phyloP scores from a whole-genome alignment of 2,113 vertebrate species.

The Anser cygnoides region DNA sequence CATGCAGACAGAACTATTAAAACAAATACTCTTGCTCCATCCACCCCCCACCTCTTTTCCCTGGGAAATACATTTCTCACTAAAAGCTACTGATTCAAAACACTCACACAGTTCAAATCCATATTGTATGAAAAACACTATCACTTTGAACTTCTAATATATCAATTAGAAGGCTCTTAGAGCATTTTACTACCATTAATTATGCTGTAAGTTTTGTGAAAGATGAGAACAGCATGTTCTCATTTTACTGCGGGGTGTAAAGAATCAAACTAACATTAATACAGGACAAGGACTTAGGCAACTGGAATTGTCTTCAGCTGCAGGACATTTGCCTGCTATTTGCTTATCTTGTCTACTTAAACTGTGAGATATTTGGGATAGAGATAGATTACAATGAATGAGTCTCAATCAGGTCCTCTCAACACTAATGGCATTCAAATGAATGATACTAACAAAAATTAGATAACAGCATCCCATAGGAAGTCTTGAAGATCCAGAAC shows the following conservation, averaged over 20 bases:
- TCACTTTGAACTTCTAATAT: background rate
- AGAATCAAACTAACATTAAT: background rate
- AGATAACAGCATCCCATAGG: background rate
- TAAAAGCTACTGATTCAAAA: constrained; percentile 10
- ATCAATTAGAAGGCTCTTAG: background rate
- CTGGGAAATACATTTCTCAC: background rate
- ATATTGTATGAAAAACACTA: background rate
- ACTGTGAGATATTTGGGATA: background rate
- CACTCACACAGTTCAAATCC: background rate
- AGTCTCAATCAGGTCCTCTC: background rate
- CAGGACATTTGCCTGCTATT: background rate
- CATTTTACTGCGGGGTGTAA: background rate
- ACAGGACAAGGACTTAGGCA: background rate
- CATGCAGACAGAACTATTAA: background rate
- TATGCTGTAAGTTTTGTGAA: constrained; percentile 8
- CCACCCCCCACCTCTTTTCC: background rate
- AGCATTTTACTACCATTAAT: constrained; percentile 14
- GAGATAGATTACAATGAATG: background rate
- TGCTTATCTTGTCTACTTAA: background rate
- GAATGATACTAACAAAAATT: background rate
- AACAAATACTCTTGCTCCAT: background rate
- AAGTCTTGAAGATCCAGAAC: background rate
- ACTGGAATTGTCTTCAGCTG: background rate
- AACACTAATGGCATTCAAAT: constrained; percentile 29
- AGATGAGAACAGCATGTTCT: background rate